Base-by-base conservation (phyloP, 2,888 invertebrate genomes). In the Operophtera brumata region DNA sequence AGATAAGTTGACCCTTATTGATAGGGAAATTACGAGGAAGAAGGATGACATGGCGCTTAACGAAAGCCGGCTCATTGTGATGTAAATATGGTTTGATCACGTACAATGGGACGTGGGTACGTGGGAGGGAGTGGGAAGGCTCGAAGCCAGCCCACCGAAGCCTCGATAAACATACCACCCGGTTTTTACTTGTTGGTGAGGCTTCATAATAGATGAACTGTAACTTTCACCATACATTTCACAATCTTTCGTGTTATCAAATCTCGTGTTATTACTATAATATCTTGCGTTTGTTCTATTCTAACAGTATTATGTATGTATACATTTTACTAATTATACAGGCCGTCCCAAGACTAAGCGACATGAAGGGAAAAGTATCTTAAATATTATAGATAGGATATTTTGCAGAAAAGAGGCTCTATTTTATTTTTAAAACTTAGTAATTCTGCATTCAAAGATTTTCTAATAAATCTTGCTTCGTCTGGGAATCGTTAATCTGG, bases 31-130 rank as follows among this genome's bases (percentile, higher is more conserved):
- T 45, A 48, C 42, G 49, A 54, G 52, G 57, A 61, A 71, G 70
- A 68, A 67, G 67, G 74, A 80, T 80, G 78, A 77, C 76, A 78
- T 63, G 75, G 77, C 82, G 74, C 74, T 82, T 78, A 77, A 77
- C 80, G 79, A 78, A 82, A 81, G 74, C 77, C 73, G 67, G 74
- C 75, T 77, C 81, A 86, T 87, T 89, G 82, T 87, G 75, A 88
- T 87, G 88, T 84, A 86, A 88, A 89, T 88, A 80, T 76, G 82
- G 77, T 80, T 83, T 81, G 78, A 82, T 82, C 83, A 78, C 73
- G 78, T 78, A 86, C 86, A 86, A 86, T 84, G 67, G 79, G 65
- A 71, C 75, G 84, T 84, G 77, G 84, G 82, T 20, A n/a, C 75
- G 75, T 69, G n/a, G n/a, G n/a, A 69, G 78, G 77, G 79, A 76